These are phyloP conservation scores for Acanthosepion esculentum DNA, from an alignment of 2,888 invertebrate genomes.

Conservation along the genomic window DNA sequence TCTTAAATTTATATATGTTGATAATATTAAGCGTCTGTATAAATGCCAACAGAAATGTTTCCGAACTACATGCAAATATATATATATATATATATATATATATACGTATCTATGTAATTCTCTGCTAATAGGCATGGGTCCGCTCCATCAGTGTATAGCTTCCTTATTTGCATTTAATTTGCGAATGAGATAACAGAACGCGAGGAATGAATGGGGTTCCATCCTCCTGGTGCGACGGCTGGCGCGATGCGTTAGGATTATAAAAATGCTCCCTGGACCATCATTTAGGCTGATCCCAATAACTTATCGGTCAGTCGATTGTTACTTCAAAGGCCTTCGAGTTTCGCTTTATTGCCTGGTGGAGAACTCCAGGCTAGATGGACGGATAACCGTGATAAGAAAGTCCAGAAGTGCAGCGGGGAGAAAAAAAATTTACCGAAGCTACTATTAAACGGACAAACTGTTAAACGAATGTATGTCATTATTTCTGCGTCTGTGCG, in stretches of 20 bases:
- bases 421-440: not conserved
- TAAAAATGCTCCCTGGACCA: not conserved
- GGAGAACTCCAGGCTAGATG: constrained; percentile 17
- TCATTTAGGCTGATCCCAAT: not conserved
- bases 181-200: not conserved
- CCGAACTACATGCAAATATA: too few species aligned
- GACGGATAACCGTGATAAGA: not conserved
- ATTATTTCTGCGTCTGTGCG: not conserved
- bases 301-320: constrained; percentile 15
- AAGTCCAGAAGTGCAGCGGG: not conserved
- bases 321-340: not conserved
- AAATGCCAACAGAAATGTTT: too few species aligned
- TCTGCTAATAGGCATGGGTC: not conserved
- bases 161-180: constrained; percentile 11
- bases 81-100: too few species aligned
- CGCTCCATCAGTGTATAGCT: not conserved
- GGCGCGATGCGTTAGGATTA: constrained; percentile 33
- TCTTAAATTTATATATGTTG: too few species aligned
- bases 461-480: not conserved
- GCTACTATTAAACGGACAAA: too few species aligned
- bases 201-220: not conserved
- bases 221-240: not conserved
- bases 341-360: not conserved
- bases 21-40: too few species aligned
- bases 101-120: too few species aligned